These are phyloP conservation scores for roundworm (Caenorhabditis elegans) DNA, from an alignment of 1,140 invertebrate genomes.

Conservation along the genomic window WBcel235 BX284605.5:11969501-11970000, in stretches of 20 bases:
- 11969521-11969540: no score
- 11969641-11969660: background rate
- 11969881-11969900: background rate
- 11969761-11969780: background rate
- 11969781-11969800: background rate
- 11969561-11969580: no score
- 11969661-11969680: no score
- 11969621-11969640: background rate
- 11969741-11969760: slow-evolving; percentile 31
- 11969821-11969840: background rate
- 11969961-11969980: background rate
- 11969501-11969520: no score
- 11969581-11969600: no score
- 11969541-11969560: no score
- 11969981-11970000: slow-evolving; percentile 22
- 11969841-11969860: slow-evolving; percentile 8
- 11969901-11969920: slow-evolving; percentile 10
- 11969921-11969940: background rate
- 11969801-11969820: background rate
- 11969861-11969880: background rate
- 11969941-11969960: background rate
- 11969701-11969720: background rate
- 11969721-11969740: slow-evolving; percentile 7
- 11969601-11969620: background rate
- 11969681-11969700: background rate